Conservation (phyloP, 2,113 vertebrate genomes). For the Sorex araneus region DNA sequence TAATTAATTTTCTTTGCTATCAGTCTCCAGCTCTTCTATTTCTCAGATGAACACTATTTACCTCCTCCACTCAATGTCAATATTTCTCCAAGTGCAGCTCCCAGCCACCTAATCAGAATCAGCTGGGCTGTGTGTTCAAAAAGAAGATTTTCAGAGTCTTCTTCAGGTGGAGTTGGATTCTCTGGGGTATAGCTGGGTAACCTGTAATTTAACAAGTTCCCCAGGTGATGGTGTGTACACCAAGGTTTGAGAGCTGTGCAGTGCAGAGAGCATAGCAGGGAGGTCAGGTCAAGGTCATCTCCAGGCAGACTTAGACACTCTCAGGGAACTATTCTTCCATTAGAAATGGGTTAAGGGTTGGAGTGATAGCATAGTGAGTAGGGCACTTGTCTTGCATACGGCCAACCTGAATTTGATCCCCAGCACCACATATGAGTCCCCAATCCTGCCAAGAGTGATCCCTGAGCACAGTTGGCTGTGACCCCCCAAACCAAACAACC, state of each 20-base stretch:
- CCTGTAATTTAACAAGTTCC: slow-evolving; percentile 36
- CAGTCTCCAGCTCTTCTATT: not conserved
- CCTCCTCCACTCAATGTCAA: not conserved
- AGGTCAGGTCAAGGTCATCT: slow-evolving; percentile 64
- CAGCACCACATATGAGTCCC: too few species aligned
- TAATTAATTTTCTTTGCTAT: slow-evolving; percentile 30
- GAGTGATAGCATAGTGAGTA: too few species aligned
- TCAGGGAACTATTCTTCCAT: not conserved
- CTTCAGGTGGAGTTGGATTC: not conserved
- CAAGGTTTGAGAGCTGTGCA: not conserved
- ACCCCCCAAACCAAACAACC: too few species aligned
- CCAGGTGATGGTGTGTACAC: not conserved
- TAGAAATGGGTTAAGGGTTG: not conserved
- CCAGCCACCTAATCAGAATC: not conserved
- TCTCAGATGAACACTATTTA: slow-evolving; percentile 16
- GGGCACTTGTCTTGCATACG: too few species aligned
- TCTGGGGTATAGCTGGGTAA: not conserved
- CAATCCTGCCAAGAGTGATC: too few species aligned
- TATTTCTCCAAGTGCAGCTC: slow-evolving; percentile 16
- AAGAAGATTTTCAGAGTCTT: slow-evolving; percentile 7
- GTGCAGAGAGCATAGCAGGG: not conserved
- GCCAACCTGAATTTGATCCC: too few species aligned
- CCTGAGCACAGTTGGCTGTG: not conserved
- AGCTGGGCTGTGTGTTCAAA: not conserved
- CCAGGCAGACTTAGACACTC: not conserved